Evolutionary conservation across 2,797 vertebrate genomes (phyloP), one percentile per base, ranked within the genome.

Genomic region (Sternarchorhynchus goeldii): DNA sequence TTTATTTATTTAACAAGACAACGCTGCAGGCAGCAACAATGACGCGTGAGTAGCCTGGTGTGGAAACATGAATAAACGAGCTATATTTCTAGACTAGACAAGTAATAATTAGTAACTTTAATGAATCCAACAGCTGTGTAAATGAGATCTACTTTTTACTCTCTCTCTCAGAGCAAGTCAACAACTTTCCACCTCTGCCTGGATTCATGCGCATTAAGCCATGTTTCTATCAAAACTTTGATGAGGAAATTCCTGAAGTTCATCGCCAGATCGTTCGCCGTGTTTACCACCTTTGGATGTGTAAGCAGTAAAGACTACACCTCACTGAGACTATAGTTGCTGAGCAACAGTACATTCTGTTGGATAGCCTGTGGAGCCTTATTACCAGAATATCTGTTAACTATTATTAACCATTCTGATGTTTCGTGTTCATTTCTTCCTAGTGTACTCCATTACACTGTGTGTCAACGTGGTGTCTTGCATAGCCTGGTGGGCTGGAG

Each of bases 151-250:
- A 2, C 18, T 31, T 25, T 58, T 16, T 2, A 18, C 17, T 20
- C 55, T 74, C 71, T 0, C 45, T 25, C 25, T 25, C 25, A 99
- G 97, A 92, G 1, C 94, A 89, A 31, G 89, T 87, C 25, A 98
- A 98, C 86, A 99, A 99, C 88, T 99, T 98, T 80, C 97, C 97
- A 0, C 96, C 96, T 0, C 87, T 99, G 77, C 96, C 97, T 0
- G 84, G 86, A 77, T 94, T 97, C 50, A 58, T 97, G 32, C 95
- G 91, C 4, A 90, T 98, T 82, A 97, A 96, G 76, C 95, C 97
- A 0, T 99, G 97, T 80, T 99, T 98, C 92, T 98, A 98, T 85
- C 97, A 99, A 78, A 95, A 97, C 60, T 93, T 98, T 7, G 92
- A 95, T 0, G 96, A 97, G 0, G 97, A 99, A 81, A 98, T 98